Percentiles rank a stretch among this genome's conserved stretches.
Evolutionary conservation across 2,888 invertebrate genomes (phyloP).

Genomic region (Drosophila tripunctata): DNA sequence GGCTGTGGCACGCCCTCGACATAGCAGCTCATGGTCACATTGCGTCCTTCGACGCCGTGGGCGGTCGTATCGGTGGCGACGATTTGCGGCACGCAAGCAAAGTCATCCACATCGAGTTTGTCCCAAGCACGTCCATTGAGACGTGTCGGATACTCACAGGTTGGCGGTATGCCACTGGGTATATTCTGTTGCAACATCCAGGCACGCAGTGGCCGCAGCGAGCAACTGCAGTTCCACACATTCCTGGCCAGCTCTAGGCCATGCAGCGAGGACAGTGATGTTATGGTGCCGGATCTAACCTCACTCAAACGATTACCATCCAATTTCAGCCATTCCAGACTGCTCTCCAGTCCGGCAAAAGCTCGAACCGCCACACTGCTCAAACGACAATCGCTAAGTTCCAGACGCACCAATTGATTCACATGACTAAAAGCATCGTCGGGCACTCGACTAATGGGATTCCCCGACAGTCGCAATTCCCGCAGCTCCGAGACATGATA

Average conservation of each 20-base stretch:
- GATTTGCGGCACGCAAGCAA: constrained; percentile 91
- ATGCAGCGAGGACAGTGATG: constrained; percentile 88
- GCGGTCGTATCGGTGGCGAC: constrained; percentile 86
- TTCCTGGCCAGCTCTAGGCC: constrained; percentile 91
- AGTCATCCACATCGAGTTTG: constrained; percentile 90
- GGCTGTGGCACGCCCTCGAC: constrained; percentile 90
- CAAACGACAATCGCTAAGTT: constrained; percentile 90
- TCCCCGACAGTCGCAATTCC: constrained; percentile 90
- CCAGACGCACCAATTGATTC: constrained; percentile 89
- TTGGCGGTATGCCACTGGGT: constrained; percentile 89
- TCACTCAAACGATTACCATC: constrained; percentile 90
- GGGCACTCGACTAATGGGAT: constrained; percentile 89
- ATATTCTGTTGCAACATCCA: constrained; percentile 93
- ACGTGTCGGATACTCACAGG: constrained; percentile 88
- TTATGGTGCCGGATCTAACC: constrained; percentile 88
- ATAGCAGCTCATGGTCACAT: constrained; percentile 89
- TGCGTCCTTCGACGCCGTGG: constrained; percentile 89
- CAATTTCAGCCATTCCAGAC: constrained; percentile 90
- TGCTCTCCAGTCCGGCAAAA: constrained; percentile 89
- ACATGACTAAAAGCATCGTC: constrained; percentile 89
- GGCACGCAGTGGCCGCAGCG: constrained; percentile 89
- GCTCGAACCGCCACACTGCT: constrained; percentile 88
- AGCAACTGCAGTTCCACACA: constrained; percentile 93
- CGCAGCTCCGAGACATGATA: constrained; percentile 90
- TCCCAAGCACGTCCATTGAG: constrained; percentile 89